These are phyloP conservation scores for Datnioides undecimradiatus DNA, from an alignment of 2,113 vertebrate genomes.

Conservation along the genomic window DNA sequence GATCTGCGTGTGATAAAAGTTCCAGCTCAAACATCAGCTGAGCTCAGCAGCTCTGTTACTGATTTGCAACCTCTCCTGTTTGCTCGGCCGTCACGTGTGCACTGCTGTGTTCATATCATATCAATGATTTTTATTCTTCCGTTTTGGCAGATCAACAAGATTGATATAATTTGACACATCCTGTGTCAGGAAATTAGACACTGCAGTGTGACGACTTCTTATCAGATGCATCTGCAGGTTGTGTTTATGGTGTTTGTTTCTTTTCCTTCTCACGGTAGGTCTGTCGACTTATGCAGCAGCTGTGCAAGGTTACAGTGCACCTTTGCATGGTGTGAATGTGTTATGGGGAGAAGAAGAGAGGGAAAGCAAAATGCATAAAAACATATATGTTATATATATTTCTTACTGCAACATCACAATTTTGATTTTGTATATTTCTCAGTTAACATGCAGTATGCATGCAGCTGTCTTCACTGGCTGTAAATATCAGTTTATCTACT, in stretches of 20 bases:
- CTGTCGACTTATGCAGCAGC: neutral
- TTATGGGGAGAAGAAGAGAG: neutral
- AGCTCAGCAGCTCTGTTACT: constrained; percentile 71
- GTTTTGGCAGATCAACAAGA: constrained; percentile 30
- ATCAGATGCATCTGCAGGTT: constrained; percentile 18
- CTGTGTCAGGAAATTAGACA: constrained; percentile 48
- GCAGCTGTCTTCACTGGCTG: no score
- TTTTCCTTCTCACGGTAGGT: neutral
- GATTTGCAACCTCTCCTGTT: constrained; percentile 62
- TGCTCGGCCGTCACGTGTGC: neutral
- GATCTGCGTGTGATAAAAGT: constrained; percentile 55
- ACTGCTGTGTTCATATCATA: constrained; percentile 4
- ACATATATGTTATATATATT: neutral
- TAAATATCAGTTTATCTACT: no score
- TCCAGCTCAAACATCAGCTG: constrained; percentile 58
- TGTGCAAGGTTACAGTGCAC: neutral
- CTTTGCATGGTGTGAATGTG: neutral
- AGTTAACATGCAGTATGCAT: no score
- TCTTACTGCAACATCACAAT: no score
- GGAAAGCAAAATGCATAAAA: neutral
- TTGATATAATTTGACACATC: constrained; percentile 31
- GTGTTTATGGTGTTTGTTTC: neutral
- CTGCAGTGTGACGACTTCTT: constrained; percentile 1
- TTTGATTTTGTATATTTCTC: neutral
- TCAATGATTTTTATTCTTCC: constrained; percentile 20